phyloP scores from a whole-genome alignment of 2,797 vertebrate species.

The Craterocephalus amniculus region DNA sequence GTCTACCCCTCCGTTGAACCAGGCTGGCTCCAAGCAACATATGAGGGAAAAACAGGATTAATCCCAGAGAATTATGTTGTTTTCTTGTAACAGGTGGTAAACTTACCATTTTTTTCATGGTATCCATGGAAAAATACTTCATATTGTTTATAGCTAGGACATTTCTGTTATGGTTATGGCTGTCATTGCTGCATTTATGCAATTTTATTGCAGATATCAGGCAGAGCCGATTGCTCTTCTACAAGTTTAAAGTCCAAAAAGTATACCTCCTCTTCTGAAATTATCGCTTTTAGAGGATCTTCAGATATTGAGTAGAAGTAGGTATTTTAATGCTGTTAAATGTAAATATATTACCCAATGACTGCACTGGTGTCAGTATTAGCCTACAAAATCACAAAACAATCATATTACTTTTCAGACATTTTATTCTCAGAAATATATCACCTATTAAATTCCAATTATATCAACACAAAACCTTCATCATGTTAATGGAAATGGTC shows the following conservation, averaged over 20 bases:
- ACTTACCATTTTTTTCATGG: slow-evolving; percentile 87
- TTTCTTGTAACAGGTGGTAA: slow-evolving; percentile 87
- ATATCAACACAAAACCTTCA: slow-evolving; percentile 29
- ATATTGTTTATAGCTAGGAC: slow-evolving; percentile 26
- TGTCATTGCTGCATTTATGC: slow-evolving; percentile 35
- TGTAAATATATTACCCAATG: slow-evolving; percentile 29
- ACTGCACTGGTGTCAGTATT: slow-evolving; percentile 54
- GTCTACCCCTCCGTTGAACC: slow-evolving; percentile 95
- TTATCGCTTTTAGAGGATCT: slow-evolving; percentile 9
- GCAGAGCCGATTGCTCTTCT: slow-evolving; percentile 13
- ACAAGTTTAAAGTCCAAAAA: slow-evolving; percentile 18
- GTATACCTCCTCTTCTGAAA: slow-evolving; percentile 16
- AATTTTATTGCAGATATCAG: slow-evolving; percentile 22
- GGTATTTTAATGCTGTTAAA: slow-evolving; percentile 6
- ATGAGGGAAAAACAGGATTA: slow-evolving; percentile 92
- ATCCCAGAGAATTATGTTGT: slow-evolving; percentile 95
- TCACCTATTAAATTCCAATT: slow-evolving; percentile 35
- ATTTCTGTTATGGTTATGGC: slow-evolving; percentile 16
- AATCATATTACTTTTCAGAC: slow-evolving; percentile 37
- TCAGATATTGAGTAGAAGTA: slow-evolving; percentile 4
- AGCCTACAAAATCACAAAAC: slow-evolving; percentile 38
- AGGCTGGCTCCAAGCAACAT: slow-evolving; percentile 96
- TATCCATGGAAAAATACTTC: slow-evolving; percentile 88
- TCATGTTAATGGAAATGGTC: slow-evolving; percentile 29
- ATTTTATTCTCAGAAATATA: slow-evolving; percentile 63